These are phyloP conservation scores for Cheiracanthium punctorium DNA, from an alignment of 2,888 invertebrate genomes.

Conservation along the genomic window DNA sequence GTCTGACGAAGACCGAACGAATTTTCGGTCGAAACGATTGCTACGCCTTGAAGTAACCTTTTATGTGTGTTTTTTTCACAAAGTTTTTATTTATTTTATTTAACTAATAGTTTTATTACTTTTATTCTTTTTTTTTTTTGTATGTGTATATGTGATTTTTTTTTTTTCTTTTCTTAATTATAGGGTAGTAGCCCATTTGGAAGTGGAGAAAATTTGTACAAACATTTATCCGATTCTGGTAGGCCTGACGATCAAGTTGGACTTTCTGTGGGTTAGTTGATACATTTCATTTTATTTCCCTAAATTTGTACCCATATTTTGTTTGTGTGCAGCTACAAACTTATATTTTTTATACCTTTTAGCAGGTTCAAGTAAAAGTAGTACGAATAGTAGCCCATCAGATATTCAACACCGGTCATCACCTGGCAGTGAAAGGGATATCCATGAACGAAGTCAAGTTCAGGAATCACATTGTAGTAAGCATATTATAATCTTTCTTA, in stretches of 20 bases:
- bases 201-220: conserved; percentile 81
- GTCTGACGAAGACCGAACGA: too few relatives aligned
- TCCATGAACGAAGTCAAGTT: conserved; percentile 61
- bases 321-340: too few relatives aligned
- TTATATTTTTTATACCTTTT: background rate
- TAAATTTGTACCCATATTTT: background rate
- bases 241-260: conserved; percentile 50
- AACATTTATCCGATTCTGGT: conserved; percentile 69
- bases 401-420: conserved; percentile 77
- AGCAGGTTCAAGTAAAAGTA: conserved; percentile 71
- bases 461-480: conserved; percentile 68
- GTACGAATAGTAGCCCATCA: conserved; percentile 72
- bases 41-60: too few relatives aligned
- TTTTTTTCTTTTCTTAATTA: too few relatives aligned
- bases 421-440: conserved; percentile 78
- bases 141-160: too few relatives aligned
- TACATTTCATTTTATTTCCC: background rate
- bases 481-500: background rate
- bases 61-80: too few relatives aligned
- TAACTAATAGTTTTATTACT: too few relatives aligned
- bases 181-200: conserved; percentile 83
- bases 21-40: too few relatives aligned
- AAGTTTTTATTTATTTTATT: too few relatives aligned
- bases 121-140: too few relatives aligned
- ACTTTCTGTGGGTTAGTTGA: conserved; percentile 52